Conservation (phyloP, 2,888 invertebrate genomes). For the Camponotus fellah region DNA sequence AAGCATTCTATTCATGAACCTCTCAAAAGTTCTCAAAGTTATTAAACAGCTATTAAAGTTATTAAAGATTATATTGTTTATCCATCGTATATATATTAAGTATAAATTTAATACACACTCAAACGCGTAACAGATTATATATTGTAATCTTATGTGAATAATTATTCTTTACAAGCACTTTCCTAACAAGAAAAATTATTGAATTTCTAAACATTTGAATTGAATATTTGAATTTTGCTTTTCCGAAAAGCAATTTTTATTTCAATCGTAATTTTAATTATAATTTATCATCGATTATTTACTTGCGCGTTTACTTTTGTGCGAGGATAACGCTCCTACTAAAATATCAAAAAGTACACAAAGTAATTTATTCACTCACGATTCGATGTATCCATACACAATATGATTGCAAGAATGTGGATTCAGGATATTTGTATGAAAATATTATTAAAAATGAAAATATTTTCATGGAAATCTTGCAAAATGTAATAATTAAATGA, state of each 20-base stretch:
- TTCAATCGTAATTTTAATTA: neutral
- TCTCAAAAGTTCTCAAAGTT: conserved; percentile 18
- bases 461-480: conserved; percentile 41
- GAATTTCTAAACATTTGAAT: neutral
- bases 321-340: conserved; percentile 20
- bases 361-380: conserved; percentile 31
- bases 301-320: conserved; percentile 10
- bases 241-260: neutral
- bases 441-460: too few species aligned
- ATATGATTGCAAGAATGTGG: conserved; percentile 6
- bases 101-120: neutral
- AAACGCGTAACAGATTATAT: neutral
- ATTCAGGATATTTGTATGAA: neutral
- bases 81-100: conserved; percentile 13
- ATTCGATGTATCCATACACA: conserved; percentile 31
- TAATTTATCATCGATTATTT: conserved; percentile 3
- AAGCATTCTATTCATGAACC: conserved; percentile 14
- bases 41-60: conserved; percentile 12
- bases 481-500: conserved; percentile 6
- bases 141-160: neutral
- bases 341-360: neutral
- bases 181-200: conserved; percentile 2
- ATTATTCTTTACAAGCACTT: neutral
- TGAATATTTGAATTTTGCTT: too few species aligned
- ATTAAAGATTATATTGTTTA: conserved; percentile 14